Evolutionary conservation across 2,888 invertebrate genomes (phyloP).

Genomic region (Hedychridium roseum): DNA sequence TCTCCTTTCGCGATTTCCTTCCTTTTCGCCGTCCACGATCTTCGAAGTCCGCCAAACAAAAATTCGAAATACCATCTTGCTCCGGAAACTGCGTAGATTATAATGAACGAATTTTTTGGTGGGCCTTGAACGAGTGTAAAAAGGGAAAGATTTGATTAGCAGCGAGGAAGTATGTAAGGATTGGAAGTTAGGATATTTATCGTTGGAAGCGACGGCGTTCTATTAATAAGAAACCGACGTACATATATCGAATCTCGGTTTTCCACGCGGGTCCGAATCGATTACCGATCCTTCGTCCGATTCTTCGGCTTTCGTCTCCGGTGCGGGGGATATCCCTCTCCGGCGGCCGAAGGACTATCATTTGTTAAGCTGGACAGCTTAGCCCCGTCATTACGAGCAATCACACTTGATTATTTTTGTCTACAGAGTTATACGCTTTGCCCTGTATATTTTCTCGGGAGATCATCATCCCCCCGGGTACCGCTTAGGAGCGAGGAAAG

Average conservation of each 20-base stretch:
- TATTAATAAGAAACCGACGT: slow-evolving; percentile 58
- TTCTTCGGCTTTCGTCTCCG: neutral
- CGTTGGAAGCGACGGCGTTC: too few species aligned
- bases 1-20: neutral
- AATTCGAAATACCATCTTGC: too few species aligned
- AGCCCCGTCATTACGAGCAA: slow-evolving; percentile 62
- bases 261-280: slow-evolving; percentile 55
- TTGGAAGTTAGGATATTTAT: too few species aligned
- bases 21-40: too few species aligned
- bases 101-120: too few species aligned
- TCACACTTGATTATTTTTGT: slow-evolving; percentile 64
- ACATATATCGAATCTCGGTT: slow-evolving; percentile 48
- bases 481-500: too few species aligned
- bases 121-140: neutral
- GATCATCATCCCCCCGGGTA: slow-evolving; percentile 32
- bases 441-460: slow-evolving; percentile 25
- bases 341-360: slow-evolving; percentile 48
- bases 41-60: too few species aligned
- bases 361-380: slow-evolving; percentile 63
- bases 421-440: slow-evolving; percentile 48
- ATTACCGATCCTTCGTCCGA: slow-evolving; percentile 44
- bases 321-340: too few species aligned
- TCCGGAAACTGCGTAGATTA: too few species aligned
- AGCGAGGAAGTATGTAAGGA: slow-evolving; percentile 22
- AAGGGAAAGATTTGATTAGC: slow-evolving; percentile 13